phyloP scores from a whole-genome alignment of 2,113 vertebrate genomes.

The Zeus faber region DNA sequence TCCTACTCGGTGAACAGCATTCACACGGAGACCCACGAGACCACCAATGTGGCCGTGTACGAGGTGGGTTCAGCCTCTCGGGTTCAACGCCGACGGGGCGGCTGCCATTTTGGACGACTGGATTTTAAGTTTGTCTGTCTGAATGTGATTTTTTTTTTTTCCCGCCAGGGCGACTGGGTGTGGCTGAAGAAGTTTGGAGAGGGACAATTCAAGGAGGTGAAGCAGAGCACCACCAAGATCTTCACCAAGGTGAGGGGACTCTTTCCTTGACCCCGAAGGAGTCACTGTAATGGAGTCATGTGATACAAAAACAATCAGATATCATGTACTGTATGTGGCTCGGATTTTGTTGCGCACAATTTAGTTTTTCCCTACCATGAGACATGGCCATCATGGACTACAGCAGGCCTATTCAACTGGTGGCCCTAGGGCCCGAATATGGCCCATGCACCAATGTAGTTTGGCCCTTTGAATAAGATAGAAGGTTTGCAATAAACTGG shows the following conservation, averaged over 20 bases:
- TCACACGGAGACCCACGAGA: slow-evolving; percentile 71
- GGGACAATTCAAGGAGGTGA: slow-evolving; percentile 71
- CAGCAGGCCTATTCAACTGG: too few species aligned
- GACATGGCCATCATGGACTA: too few species aligned
- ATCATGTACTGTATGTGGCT: too few species aligned
- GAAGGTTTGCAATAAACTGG: too few species aligned
- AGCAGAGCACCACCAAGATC: slow-evolving; percentile 78
- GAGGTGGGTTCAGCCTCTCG: slow-evolving; percentile 70
- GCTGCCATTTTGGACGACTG: not conserved
- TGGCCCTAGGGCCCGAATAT: too few species aligned
- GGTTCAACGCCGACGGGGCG: too few species aligned
- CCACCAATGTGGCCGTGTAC: slow-evolving; percentile 80
- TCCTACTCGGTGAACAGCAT: slow-evolving; percentile 78
- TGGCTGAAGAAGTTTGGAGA: slow-evolving; percentile 86
- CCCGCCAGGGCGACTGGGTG: slow-evolving; percentile 85
- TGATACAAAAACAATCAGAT: too few species aligned
- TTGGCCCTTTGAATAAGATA: too few species aligned
- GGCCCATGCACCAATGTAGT: too few species aligned
- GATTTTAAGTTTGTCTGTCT: not conserved
- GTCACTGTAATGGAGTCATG: too few species aligned
- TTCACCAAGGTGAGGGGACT: slow-evolving; percentile 80
- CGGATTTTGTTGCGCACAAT: too few species aligned
- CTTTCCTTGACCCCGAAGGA: not conserved
- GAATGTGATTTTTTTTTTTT: slow-evolving; percentile 1
- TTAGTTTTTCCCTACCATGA: too few species aligned